Base-by-base conservation (phyloP, 2,888 invertebrate species). In the Linnaemya vulpina region DNA sequence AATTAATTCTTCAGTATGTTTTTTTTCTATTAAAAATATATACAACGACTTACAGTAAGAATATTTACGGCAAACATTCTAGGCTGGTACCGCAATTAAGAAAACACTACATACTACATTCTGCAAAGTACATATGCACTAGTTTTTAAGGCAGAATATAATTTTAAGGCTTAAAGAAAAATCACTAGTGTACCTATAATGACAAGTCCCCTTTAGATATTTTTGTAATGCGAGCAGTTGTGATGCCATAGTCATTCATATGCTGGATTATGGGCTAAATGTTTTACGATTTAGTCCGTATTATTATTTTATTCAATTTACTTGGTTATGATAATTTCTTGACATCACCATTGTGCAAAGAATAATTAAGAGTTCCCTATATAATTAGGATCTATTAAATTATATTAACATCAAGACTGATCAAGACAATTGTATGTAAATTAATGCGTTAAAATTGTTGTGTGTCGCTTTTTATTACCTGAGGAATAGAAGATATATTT, bases 111-210 rank as follows among this genome's bases (percentile, higher is more conserved):
- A 3, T 38, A 30, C 53, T 55, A 55, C 17, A 13, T 25, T 67
- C 20, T 51, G 13, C 17, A 38, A 77, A 68, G 49, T 46, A 11
- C 38, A 38, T 10, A 40, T 35, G 22, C 5, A 38, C 38, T 38
- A 17, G 20, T 62, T 77, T 70, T 77, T 62, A 77, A 70, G 49
- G 60, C 17, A 40, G 70, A 62, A 49, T 55, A 15, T 35, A n/a
- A 17, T 43, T 53, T 53, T 53, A 3, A 2, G 17, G 7, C 49
- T 51, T 30, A 65, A 68, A 77, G 49, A 35, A 75, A 30, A 22
- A n/a, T 20, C 55, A 35, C 17, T 46, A 2, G 35, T 51, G 20
- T 20, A 30, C 20, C n/a, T 38, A 55, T 15, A 65, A 38, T 11
- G 38, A 8, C 20, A n/a, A n/a, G 49, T 30, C 49, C 46, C 49